Conservation (phyloP, 2,888 invertebrate genomes). For the Polylopha cassiicola region DNA sequence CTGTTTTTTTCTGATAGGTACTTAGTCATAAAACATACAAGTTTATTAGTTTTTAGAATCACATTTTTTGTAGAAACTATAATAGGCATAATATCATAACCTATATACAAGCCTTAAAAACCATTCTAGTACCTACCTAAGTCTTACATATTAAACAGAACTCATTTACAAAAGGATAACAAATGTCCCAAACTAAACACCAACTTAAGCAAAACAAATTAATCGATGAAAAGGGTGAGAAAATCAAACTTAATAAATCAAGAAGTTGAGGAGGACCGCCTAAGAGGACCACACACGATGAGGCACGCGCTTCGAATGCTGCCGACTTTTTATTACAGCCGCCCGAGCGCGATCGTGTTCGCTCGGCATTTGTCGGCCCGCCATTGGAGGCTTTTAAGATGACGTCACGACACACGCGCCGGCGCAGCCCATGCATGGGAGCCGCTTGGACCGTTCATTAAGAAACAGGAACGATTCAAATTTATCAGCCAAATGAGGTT, state of each 20-base stretch:
- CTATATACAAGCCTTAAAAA: too few relatives aligned
- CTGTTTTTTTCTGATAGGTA: too few relatives aligned
- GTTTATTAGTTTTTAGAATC: too few relatives aligned
- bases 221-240: slow-evolving; percentile 54
- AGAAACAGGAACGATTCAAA: slow-evolving; percentile 80
- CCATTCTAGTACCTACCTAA: too few relatives aligned
- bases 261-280: slow-evolving; percentile 70
- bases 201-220: too few relatives aligned
- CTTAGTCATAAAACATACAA: too few relatives aligned
- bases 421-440: slow-evolving; percentile 39
- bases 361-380: slow-evolving; percentile 64
- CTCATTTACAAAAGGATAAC: too few relatives aligned
- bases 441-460: slow-evolving; percentile 47
- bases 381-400: slow-evolving; percentile 55
- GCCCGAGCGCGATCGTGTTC: slow-evolving; percentile 53
- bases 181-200: too few relatives aligned
- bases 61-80: too few relatives aligned
- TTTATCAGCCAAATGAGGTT: slow-evolving; percentile 83
- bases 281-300: slow-evolving; percentile 83
- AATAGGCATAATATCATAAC: too few relatives aligned
- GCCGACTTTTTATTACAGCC: slow-evolving; percentile 69
- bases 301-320: slow-evolving; percentile 85
- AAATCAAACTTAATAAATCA: slow-evolving; percentile 71
- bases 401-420: slow-evolving; percentile 47
- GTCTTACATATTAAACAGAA: too few relatives aligned